Evolutionary conservation across 2,888 invertebrate species (phyloP).

Genomic region (Notodonta ziczac): DNA sequence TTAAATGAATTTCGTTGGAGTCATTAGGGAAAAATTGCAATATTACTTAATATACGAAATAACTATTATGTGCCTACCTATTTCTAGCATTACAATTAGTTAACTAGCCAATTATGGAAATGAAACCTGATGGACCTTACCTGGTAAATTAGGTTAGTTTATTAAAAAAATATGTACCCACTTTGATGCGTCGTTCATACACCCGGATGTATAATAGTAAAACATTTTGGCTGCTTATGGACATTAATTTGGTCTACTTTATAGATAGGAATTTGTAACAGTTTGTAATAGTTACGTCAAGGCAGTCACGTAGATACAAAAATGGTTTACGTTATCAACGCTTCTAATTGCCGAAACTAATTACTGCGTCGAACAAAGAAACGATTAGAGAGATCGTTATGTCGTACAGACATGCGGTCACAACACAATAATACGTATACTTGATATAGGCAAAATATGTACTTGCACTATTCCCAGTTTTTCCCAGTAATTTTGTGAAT

Average conservation of each 20-base stretch:
- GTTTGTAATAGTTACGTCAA: slow-evolving; percentile 14
- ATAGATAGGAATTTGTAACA: background rate
- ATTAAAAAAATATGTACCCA: too few species aligned
- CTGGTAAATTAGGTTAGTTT: too few species aligned
- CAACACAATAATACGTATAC: slow-evolving; percentile 2
- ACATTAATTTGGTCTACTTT: too few species aligned
- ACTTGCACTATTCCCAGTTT: too few species aligned
- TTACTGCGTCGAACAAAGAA: slow-evolving; percentile 35
- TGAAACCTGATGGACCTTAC: too few species aligned
- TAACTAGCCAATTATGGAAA: background rate
- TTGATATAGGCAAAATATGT: background rate
- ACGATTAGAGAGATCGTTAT: slow-evolving; percentile 26
- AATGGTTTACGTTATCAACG: slow-evolving; percentile 31
- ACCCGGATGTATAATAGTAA: too few species aligned
- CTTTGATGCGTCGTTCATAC: too few species aligned
- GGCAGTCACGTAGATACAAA: slow-evolving; percentile 19
- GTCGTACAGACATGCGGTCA: slow-evolving; percentile 10
- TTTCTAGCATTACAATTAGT: background rate
- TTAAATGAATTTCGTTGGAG: too few species aligned
- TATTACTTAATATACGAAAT: too few species aligned
- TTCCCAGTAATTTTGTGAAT: too few species aligned
- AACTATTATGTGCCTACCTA: background rate
- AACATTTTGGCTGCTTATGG: too few species aligned
- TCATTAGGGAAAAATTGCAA: too few species aligned
- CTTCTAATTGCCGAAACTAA: slow-evolving; percentile 41